Evolutionary conservation across 2,113 vertebrate genomes (phyloP).

Genomic region (Apteryx owenii): DNA sequence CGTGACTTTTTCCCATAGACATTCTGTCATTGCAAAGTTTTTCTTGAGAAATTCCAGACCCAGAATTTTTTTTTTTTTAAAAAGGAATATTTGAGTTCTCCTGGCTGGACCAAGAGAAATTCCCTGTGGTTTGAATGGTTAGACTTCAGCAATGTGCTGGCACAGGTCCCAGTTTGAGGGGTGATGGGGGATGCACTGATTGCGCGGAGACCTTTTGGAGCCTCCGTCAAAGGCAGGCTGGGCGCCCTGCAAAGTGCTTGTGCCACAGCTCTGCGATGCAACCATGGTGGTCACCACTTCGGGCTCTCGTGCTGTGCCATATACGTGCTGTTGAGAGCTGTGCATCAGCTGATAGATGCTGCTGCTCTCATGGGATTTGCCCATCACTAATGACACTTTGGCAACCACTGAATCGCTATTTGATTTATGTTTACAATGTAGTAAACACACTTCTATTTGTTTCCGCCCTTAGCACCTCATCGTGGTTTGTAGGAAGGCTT

Average conservation of each 20-base stretch:
- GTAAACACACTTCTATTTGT: conserved; percentile 1
- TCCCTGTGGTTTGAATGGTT: conserved; percentile 1
- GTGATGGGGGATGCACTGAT: not conserved
- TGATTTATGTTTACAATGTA: not conserved
- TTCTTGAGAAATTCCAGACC: not conserved
- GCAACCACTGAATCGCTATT: not conserved
- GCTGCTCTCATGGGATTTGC: not conserved
- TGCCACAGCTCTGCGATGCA: not conserved
- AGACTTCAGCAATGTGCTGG: conserved; percentile 13
- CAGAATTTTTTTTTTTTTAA: not conserved
- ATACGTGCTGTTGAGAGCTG: accelerated
- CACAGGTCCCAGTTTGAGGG: not conserved
- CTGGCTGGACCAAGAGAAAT: not conserved
- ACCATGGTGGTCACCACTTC: accelerated
- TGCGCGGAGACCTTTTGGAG: not conserved
- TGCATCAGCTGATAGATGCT: accelerated
- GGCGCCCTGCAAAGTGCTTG: not conserved
- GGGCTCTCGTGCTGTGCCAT: accelerated
- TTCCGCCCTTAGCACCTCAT: not conserved
- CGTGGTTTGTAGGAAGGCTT: not conserved
- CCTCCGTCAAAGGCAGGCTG: not conserved
- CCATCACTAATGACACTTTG: not conserved
- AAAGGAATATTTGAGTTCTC: not conserved
- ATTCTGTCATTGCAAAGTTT: not conserved
- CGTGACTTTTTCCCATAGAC: not conserved